phyloP scores from a whole-genome alignment of 2,888 invertebrate species.

The Tuta absoluta region DNA sequence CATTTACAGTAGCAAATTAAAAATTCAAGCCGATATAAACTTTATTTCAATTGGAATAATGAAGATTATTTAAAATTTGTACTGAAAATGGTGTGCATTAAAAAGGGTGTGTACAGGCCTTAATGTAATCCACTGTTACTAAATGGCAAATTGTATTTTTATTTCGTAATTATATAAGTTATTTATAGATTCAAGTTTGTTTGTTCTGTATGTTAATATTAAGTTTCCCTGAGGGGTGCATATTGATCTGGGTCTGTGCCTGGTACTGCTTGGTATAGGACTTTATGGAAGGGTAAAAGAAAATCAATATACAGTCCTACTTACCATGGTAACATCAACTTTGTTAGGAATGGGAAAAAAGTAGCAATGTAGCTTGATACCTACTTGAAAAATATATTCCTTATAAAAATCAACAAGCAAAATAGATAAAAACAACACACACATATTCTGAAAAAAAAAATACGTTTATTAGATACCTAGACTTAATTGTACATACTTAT shows the following conservation, averaged over 20 bases:
- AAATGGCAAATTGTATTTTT: conserved; percentile 22
- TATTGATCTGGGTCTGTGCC: conserved; percentile 36
- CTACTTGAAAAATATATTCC: no score
- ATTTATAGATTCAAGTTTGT: conserved; percentile 36
- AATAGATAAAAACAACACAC: not conserved
- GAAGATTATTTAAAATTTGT: no score
- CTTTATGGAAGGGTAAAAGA: conserved; percentile 1
- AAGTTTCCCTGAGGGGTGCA: conserved; percentile 42
- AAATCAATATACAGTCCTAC: conserved; percentile 27
- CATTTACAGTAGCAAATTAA: no score
- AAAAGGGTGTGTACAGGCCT: no score
- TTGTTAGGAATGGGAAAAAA: not conserved
- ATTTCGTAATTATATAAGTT: conserved; percentile 43
- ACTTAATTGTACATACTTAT: not conserved
- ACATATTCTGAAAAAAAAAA: not conserved
- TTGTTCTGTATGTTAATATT: conserved; percentile 34
- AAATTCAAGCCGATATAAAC: no score
- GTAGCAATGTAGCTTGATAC: no score
- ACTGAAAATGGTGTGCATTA: no score
- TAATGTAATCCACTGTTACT: not conserved
- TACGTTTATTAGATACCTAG: not conserved
- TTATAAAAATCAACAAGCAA: not conserved
- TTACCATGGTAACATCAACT: not conserved
- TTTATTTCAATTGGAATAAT: no score
- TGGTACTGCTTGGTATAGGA: conserved; percentile 37